Evolutionary conservation across 2,888 invertebrate genomes (phyloP), one percentile per base, ranked within the genome.

Genomic region (Unio pictorum): DNA sequence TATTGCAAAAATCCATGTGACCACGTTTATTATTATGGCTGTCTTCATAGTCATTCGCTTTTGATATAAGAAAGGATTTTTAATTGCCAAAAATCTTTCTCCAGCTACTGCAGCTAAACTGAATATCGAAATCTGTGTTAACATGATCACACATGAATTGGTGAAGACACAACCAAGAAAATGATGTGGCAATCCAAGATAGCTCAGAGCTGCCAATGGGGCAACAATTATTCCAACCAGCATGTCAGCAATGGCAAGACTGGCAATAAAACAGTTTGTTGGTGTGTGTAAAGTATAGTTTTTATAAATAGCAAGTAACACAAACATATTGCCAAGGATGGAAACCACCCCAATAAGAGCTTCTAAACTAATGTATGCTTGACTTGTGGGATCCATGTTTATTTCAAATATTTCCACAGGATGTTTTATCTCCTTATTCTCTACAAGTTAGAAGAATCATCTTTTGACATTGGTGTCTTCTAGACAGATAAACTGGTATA

Each of bases 51-150:
- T 85, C 75, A 86, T 69, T 62, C 79, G 61, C 23, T 78, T 68
- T 55, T 83, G 79, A 72, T 89, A 89, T 30, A 76, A 67, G 74
- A 86, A 88, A 3, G 89, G 89, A 66, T 84, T 78, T 55, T 81
- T 84, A 20, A 89, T 88, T 23, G 89, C 89, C 15, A 87, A 63
- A 69, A 86, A 88, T 61, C 89, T 76, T 65, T 89, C 89, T 55
- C 86, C 70, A 8, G 89, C 88, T 18, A 89, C 84, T 4, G 82
- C 84, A 30, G 87, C 74, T 56, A 89, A 79, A 66, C 85, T 87
- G 61, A 89, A 87, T 59, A 89, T 87, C 34, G 88, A 88, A 62
- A 87, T 83, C 72, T 89, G 88, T 5, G 89, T 89, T 67, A 88
- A 81, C 55, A 88, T 78, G 28, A 89, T 80, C 28, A 89, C 80